phyloP scores from a whole-genome alignment of 1,140 invertebrate species.

The Aphaenogaster rudis region DNA sequence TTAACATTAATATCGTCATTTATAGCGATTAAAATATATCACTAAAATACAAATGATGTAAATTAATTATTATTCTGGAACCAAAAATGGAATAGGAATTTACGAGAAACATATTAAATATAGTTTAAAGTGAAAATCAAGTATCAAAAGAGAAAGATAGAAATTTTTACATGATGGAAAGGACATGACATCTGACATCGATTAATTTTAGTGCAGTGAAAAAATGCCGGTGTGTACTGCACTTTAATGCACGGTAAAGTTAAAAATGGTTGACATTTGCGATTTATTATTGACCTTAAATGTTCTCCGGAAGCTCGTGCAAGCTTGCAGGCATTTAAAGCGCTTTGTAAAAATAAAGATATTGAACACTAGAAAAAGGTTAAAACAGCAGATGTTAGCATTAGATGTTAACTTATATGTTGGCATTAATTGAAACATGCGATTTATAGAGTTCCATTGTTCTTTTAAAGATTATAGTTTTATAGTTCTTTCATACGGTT shows the following conservation, averaged over 20 bases:
- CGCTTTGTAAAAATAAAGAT: constrained; percentile 60
- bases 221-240: constrained; percentile 30
- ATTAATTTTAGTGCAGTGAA: constrained; percentile 56
- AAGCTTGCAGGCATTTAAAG: constrained; percentile 42
- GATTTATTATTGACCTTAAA: constrained; percentile 60
- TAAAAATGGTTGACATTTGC: constrained; percentile 64
- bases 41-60: neutral
- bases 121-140: constrained; percentile 4
- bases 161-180: neutral
- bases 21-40: neutral
- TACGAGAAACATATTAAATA: neutral
- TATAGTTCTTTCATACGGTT: neutral
- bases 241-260: constrained; percentile 38
- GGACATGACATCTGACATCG: constrained; percentile 42
- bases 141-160: neutral
- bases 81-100: neutral
- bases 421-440: neutral
- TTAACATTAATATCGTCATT: constrained; percentile 4
- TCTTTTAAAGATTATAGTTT: neutral
- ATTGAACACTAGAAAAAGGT: constrained; percentile 41
- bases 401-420: neutral
- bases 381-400: neutral
- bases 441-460: neutral
- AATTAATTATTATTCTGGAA: constrained; percentile 4
- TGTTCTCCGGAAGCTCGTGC: constrained; percentile 54